Evolutionary conservation across 2,113 vertebrate species (phyloP).

Genomic region (Paracyprichromis sp.): DNA sequence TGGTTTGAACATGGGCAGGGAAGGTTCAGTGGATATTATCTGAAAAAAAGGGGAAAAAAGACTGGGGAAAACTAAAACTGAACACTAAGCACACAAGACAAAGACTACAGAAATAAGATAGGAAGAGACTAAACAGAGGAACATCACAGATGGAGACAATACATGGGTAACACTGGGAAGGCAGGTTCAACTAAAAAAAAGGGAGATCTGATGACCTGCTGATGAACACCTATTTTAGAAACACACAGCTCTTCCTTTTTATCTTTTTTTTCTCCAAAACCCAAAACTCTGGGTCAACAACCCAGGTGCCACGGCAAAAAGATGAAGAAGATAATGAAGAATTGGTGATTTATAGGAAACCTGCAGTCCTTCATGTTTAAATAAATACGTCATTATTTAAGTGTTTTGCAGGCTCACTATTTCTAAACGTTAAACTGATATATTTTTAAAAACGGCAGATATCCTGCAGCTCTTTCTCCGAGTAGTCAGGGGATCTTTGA

Average conservation of each 20-base stretch:
- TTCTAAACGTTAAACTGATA: not conserved
- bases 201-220: not conserved
- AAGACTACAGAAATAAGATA: not conserved
- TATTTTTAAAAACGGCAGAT: not conserved
- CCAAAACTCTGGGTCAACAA: not conserved
- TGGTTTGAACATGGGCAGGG: not conserved
- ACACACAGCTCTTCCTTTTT: not conserved
- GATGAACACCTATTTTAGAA: not conserved
- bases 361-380: not conserved
- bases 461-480: rapidly evolving
- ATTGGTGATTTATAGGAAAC: not conserved
- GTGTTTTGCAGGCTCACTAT: not conserved
- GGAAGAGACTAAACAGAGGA: not conserved
- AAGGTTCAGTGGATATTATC: not conserved
- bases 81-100: not conserved
- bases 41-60: rapidly evolving
- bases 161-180: not conserved
- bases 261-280: not conserved
- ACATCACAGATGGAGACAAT: not conserved
- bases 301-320: not conserved
- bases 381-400: not conserved
- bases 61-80: not conserved
- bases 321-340: not conserved
- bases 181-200: not conserved
- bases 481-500: not conserved